Conservation (phyloP, 2,113 vertebrate species). For the Sciurus niger region DNA sequence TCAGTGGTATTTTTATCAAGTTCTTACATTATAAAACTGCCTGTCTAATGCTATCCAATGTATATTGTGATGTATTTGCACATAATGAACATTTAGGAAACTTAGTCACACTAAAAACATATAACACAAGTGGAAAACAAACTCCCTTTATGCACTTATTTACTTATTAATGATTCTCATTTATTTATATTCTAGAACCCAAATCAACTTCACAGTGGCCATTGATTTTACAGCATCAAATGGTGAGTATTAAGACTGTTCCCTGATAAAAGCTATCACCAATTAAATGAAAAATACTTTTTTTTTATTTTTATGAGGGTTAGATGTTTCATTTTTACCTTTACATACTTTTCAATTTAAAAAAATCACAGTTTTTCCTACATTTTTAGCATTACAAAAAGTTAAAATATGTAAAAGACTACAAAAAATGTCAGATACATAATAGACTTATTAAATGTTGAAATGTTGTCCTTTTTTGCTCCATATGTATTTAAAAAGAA, state of each 20-base stretch:
- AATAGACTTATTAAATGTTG: neutral
- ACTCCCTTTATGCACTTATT: neutral
- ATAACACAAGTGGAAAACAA: neutral
- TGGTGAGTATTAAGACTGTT: slow-evolving; percentile 90
- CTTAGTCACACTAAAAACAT: neutral
- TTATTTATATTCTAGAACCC: slow-evolving; percentile 91
- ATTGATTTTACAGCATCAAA: slow-evolving; percentile 99
- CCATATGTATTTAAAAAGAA: neutral
- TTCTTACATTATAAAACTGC: neutral
- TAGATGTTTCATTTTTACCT: neutral
- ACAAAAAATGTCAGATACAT: neutral
- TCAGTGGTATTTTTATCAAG: neutral
- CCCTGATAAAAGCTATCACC: neutral
- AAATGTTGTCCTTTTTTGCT: neutral
- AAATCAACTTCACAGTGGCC: slow-evolving; percentile 99
- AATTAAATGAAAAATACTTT: neutral
- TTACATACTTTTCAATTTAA: neutral
- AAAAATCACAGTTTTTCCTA: neutral
- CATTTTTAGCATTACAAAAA: neutral
- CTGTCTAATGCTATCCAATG: neutral
- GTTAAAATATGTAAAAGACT: neutral
- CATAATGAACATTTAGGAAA: slow-evolving; percentile 1
- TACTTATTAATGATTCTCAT: slow-evolving; percentile 73
- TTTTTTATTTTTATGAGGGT: neutral
- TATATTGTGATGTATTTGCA: neutral